These are phyloP conservation scores for Acrocera orbiculus DNA, from an alignment of 2,888 invertebrate species.

Conservation along the genomic window DNA sequence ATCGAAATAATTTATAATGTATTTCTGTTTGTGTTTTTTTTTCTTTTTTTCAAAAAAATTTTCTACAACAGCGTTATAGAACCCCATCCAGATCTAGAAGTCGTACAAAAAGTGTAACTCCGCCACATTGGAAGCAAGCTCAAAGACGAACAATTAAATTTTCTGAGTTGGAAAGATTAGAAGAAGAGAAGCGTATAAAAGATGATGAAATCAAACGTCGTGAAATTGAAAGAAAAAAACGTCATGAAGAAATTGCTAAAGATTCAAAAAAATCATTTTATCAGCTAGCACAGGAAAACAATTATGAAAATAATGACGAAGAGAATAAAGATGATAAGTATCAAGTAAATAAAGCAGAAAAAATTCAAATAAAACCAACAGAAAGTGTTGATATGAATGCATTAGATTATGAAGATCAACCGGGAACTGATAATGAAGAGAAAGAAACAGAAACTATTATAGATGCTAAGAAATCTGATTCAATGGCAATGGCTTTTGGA, in stretches of 20 bases:
- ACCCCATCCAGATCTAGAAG: slow-evolving; percentile 60
- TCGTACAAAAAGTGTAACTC: slow-evolving; percentile 74
- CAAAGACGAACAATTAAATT: slow-evolving; percentile 69
- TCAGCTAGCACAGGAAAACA: slow-evolving; percentile 32
- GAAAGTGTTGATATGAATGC: slow-evolving; percentile 49
- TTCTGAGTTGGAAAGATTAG: slow-evolving; percentile 58
- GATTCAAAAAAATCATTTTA: slow-evolving; percentile 30
- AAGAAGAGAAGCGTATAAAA: slow-evolving; percentile 44
- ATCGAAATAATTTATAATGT: neutral
- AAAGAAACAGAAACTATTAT: slow-evolving; percentile 6
- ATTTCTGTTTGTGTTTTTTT: slow-evolving; percentile 4
- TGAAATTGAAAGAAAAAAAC: slow-evolving; percentile 36
- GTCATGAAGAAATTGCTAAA: slow-evolving; percentile 35
- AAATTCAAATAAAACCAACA: slow-evolving; percentile 5
- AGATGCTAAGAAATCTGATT: slow-evolving; percentile 27
- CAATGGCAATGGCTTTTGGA: slow-evolving; percentile 41
- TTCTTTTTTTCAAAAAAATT: slow-evolving; percentile 11
- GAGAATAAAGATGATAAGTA: slow-evolving; percentile 27
- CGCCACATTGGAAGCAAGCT: slow-evolving; percentile 87
- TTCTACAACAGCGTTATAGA: slow-evolving; percentile 64
- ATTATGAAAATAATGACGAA: slow-evolving; percentile 19
- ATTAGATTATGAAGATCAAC: slow-evolving; percentile 50
- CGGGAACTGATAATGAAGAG: slow-evolving; percentile 34
- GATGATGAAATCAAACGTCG: slow-evolving; percentile 40
- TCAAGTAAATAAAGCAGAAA: slow-evolving; percentile 8